Evolutionary conservation across 2,888 invertebrate genomes (phyloP).

Genomic region (Cataglyphis rosenhaueri): DNA sequence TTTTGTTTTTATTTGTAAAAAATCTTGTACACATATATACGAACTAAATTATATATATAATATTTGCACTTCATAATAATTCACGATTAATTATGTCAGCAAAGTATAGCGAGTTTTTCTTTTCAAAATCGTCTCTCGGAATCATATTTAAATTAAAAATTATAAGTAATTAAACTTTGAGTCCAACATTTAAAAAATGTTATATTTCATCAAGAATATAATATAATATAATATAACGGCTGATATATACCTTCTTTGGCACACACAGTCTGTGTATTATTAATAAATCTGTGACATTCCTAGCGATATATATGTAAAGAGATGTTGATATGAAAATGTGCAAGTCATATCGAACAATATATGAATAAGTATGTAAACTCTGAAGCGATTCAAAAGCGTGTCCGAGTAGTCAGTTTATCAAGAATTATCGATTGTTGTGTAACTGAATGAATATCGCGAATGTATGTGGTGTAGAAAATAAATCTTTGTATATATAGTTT

Average conservation of each 20-base stretch:
- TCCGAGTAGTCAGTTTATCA: slow-evolving; percentile 14
- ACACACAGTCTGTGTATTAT: background rate
- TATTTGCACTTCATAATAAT: background rate
- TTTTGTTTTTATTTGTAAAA: background rate
- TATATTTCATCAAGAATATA: background rate
- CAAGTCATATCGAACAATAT: slow-evolving; percentile 42
- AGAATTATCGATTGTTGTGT: slow-evolving; percentile 31
- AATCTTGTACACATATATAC: background rate
- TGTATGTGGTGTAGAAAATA: slow-evolving; percentile 7
- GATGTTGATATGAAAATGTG: slow-evolving; percentile 17
- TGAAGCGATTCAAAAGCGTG: slow-evolving; percentile 28
- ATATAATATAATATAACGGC: too few relatives aligned
- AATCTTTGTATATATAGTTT: slow-evolving; percentile 38
- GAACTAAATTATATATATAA: background rate
- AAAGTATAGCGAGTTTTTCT: background rate
- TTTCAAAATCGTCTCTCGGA: background rate
- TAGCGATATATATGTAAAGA: background rate
- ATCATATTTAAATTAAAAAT: slow-evolving; percentile 7
- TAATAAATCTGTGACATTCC: slow-evolving; percentile 1
- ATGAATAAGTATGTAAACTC: slow-evolving; percentile 18
- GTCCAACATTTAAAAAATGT: background rate
- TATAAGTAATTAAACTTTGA: background rate
- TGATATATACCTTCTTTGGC: background rate
- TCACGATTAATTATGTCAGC: background rate
- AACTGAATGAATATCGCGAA: slow-evolving; percentile 22